Evolutionary conservation across 2,888 invertebrate species (phyloP).

Genomic region (Smittia sp.): DNA sequence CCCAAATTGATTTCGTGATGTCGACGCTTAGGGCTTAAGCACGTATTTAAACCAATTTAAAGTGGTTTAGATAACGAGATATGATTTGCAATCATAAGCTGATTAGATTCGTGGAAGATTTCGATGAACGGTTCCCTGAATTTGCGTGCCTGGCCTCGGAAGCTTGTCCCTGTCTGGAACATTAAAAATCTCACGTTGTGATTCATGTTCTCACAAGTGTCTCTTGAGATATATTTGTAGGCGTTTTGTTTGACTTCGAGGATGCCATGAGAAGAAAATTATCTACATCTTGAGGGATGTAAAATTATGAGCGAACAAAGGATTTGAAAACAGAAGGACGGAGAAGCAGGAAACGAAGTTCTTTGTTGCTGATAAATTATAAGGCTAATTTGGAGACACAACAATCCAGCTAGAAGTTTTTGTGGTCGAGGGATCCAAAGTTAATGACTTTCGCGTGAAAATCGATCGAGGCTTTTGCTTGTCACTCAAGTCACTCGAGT

Average conservation of each 20-base stretch:
- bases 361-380: slow-evolving; percentile 32
- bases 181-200: not conserved
- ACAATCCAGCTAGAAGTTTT: not conserved
- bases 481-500: not conserved
- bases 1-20: too few species aligned
- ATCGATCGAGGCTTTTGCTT: not conserved
- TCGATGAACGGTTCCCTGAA: too few species aligned
- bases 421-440: not conserved
- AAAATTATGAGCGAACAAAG: slow-evolving; percentile 17
- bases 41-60: too few species aligned
- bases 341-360: slow-evolving; percentile 33
- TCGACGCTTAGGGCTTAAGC: too few species aligned
- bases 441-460: slow-evolving; percentile 8
- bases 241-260: slow-evolving; percentile 36
- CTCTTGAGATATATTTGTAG: slow-evolving; percentile 6
- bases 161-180: too few species aligned
- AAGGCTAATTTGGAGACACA: slow-evolving; percentile 30
- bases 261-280: slow-evolving; percentile 39
- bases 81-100: too few species aligned
- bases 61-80: too few species aligned
- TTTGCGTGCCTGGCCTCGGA: too few species aligned
- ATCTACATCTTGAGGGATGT: slow-evolving; percentile 20
- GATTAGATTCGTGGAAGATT: too few species aligned
- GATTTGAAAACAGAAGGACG: not conserved
- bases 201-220: slow-evolving; percentile 1